These are phyloP conservation scores for Eucera pruinosa DNA, from an alignment of 2,888 invertebrate species.

Conservation along the genomic window DNA sequence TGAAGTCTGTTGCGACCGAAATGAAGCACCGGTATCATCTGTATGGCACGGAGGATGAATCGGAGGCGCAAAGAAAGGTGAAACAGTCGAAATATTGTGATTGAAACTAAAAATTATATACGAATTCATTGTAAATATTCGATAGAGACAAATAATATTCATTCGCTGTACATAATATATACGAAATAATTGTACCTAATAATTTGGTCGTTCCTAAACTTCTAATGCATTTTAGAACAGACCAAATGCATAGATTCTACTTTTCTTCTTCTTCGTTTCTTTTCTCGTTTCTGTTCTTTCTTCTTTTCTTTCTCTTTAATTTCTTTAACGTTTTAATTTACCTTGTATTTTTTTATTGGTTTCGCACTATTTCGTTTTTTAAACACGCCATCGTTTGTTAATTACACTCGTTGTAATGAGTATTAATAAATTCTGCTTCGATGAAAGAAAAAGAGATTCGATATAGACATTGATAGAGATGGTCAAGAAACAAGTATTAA, in stretches of 20 bases:
- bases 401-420: neutral
- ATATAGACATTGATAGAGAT: constrained; percentile 1
- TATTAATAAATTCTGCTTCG: neutral
- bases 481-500: constrained; percentile 19
- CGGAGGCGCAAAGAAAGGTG: constrained; percentile 79
- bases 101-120: constrained; percentile 43
- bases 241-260: constrained; percentile 36
- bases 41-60: constrained; percentile 84
- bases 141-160: constrained; percentile 49
- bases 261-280: constrained; percentile 4
- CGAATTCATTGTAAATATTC: constrained; percentile 64
- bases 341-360: constrained; percentile 2
- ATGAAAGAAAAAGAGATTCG: neutral
- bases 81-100: constrained; percentile 72
- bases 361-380: constrained; percentile 4
- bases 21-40: constrained; percentile 85
- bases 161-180: constrained; percentile 65
- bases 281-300: neutral
- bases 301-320: neutral
- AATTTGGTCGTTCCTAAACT: constrained; percentile 35
- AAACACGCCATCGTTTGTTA: constrained; percentile 1
- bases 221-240: constrained; percentile 13
- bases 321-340: constrained; percentile 2
- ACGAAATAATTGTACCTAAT: constrained; percentile 56
- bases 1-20: constrained; percentile 85